Conservation (phyloP, 2,888 invertebrate species). For the Ariolimax columbianus region DNA sequence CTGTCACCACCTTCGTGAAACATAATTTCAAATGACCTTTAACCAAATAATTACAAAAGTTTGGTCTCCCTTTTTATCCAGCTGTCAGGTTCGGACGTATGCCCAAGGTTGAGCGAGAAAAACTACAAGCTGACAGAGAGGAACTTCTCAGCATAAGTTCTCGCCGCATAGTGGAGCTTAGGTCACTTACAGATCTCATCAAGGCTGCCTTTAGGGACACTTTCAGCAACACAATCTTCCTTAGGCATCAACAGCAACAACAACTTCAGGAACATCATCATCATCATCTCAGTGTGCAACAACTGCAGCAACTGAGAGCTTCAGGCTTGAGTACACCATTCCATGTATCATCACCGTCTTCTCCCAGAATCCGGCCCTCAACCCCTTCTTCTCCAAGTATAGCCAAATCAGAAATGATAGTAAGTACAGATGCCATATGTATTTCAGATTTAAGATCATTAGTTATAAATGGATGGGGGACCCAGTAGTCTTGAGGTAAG, state of each 20-base stretch:
- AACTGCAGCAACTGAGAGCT: not conserved
- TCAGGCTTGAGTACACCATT: conserved; percentile 9
- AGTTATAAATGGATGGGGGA: too few species aligned
- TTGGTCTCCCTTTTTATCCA: conserved; percentile 45
- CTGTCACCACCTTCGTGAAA: too few species aligned
- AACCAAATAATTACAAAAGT: too few species aligned
- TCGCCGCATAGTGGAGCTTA: conserved; percentile 67
- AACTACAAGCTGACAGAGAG: conserved; percentile 71
- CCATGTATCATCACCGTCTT: not conserved
- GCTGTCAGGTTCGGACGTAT: conserved; percentile 74
- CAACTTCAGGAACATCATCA: conserved; percentile 21
- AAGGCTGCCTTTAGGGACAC: conserved; percentile 68
- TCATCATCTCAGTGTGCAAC: not conserved
- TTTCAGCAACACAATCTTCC: conserved; percentile 57
- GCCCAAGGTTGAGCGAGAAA: conserved; percentile 73
- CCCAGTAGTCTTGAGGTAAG: too few species aligned
- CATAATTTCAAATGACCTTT: too few species aligned
- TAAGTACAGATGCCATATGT: too few species aligned
- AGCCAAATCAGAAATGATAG: not conserved
- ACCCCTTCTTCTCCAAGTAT: conserved; percentile 14
- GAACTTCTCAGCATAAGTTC: conserved; percentile 64
- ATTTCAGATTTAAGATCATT: too few species aligned
- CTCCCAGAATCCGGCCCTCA: not conserved
- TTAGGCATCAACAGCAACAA: conserved; percentile 40
- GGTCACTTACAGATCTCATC: conserved; percentile 69